Conservation (phyloP, 2,797 vertebrate species). For the Sternarchorhynchus goeldii region DNA sequence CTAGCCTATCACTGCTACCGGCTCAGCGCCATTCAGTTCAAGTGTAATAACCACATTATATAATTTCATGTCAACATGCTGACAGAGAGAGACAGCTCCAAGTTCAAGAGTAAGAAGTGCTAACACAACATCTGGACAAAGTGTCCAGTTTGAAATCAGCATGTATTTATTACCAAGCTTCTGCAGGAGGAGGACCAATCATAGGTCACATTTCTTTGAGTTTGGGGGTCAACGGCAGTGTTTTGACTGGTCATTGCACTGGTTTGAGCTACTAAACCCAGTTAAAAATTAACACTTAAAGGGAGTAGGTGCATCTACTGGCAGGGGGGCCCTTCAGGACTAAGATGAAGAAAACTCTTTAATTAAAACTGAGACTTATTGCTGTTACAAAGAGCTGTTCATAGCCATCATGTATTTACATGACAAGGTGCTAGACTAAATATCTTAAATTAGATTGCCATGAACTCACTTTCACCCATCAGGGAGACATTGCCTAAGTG, state of each 20-base stretch:
- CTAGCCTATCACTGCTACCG: neutral
- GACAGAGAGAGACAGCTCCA: neutral
- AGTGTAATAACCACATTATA: neutral
- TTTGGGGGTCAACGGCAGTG: neutral
- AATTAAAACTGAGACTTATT: constrained; percentile 70
- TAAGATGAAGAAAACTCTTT: constrained; percentile 62
- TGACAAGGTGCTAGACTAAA: constrained; percentile 20
- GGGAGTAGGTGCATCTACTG: constrained; percentile 6
- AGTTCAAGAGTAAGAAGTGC: constrained; percentile 55
- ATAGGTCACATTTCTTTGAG: neutral
- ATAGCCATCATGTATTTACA: constrained; percentile 7
- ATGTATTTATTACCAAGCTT: neutral
- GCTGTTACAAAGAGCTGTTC: constrained; percentile 30
- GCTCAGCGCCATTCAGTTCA: neutral
- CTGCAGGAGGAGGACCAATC: neutral
- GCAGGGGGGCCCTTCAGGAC: constrained; percentile 27
- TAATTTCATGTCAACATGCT: constrained; percentile 18
- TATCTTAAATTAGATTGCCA: constrained; percentile 36
- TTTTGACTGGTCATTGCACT: neutral
- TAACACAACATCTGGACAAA: constrained; percentile 52
- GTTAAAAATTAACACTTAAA: constrained; percentile 7
- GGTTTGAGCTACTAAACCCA: neutral
- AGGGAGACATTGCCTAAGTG: neutral
- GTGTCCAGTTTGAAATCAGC: constrained; percentile 25
- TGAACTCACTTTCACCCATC: constrained; percentile 12